phyloP scores from a whole-genome alignment of 2,113 vertebrate species.

The Seriola dumerili region DNA sequence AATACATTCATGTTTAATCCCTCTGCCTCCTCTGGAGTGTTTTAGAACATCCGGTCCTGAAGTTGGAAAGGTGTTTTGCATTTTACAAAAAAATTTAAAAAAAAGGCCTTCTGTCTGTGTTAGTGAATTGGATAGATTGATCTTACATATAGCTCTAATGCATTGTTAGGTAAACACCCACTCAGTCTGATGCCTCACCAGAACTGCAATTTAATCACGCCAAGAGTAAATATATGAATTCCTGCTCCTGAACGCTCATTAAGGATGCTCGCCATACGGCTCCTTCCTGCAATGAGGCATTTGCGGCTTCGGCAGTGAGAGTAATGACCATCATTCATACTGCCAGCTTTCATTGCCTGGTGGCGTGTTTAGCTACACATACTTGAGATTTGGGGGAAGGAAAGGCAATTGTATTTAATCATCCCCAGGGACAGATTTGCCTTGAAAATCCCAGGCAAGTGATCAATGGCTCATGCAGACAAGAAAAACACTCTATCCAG shows the following conservation, averaged over 20 bases:
- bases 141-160: slow-evolving; percentile 42
- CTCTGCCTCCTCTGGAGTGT: slow-evolving; percentile 18
- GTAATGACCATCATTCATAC: slow-evolving; percentile 76
- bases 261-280: slow-evolving; percentile 68
- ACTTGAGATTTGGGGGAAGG: slow-evolving; percentile 59
- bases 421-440: slow-evolving; percentile 60
- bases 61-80: slow-evolving; percentile 41
- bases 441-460: slow-evolving; percentile 52
- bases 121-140: slow-evolving; percentile 43
- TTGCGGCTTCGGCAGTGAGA: slow-evolving; percentile 58
- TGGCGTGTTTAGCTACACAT: slow-evolving; percentile 65
- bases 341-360: slow-evolving; percentile 69
- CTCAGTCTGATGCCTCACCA: slow-evolving; percentile 54
- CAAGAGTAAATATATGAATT: slow-evolving; percentile 73
- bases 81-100: slow-evolving; percentile 17
- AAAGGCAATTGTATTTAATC: slow-evolving; percentile 72
- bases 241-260: slow-evolving; percentile 68
- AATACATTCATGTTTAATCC: slow-evolving; percentile 63
- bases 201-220: slow-evolving; percentile 69
- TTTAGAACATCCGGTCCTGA: slow-evolving; percentile 30
- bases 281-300: slow-evolving; percentile 72
- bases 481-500: slow-evolving; percentile 32
- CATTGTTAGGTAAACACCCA: slow-evolving; percentile 70
- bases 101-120: slow-evolving; percentile 8
- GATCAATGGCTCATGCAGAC: slow-evolving; percentile 57